Percentiles rank a stretch among this genome's conserved stretches.
phyloP scores from a whole-genome alignment of 2,888 invertebrate species.

The Chrysolina haemoptera region DNA sequence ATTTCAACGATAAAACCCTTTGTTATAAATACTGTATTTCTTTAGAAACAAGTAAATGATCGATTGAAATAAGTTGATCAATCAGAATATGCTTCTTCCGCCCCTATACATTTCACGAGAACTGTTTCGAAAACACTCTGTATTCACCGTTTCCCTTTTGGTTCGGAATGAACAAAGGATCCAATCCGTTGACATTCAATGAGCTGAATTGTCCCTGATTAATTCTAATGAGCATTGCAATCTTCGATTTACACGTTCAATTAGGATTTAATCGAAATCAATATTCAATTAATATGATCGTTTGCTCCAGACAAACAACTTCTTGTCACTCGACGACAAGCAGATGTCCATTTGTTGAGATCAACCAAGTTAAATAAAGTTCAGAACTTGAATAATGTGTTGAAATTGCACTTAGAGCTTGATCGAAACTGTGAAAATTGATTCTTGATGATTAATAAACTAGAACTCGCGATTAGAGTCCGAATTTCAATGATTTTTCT shows the following conservation, averaged over 20 bases:
- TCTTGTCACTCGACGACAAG: neutral
- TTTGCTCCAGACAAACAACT: neutral
- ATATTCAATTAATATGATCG: slow-evolving; percentile 1
- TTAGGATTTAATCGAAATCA: neutral
- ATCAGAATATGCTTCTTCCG: too few relatives aligned
- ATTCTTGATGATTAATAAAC: too few relatives aligned
- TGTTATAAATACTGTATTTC: too few relatives aligned
- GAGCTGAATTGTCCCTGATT: neutral
- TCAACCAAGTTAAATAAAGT: neutral
- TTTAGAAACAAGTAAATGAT: too few relatives aligned
- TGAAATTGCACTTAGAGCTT: too few relatives aligned
- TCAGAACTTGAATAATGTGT: too few relatives aligned
- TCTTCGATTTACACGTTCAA: slow-evolving; percentile 6
- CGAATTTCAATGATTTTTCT: too few relatives aligned
- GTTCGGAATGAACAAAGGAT: neutral
- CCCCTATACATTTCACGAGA: too few relatives aligned
- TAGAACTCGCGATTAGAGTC: neutral
- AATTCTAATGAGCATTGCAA: neutral
- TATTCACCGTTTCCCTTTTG: neutral
- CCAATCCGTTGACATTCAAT: neutral
- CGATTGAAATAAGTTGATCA: too few relatives aligned
- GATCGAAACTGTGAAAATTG: too few relatives aligned
- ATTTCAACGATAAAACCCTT: too few relatives aligned
- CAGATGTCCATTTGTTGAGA: neutral
- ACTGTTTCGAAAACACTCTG: neutral